phyloP scores from a whole-genome alignment of 2,888 invertebrate genomes.

The Ophioninae sp. region DNA sequence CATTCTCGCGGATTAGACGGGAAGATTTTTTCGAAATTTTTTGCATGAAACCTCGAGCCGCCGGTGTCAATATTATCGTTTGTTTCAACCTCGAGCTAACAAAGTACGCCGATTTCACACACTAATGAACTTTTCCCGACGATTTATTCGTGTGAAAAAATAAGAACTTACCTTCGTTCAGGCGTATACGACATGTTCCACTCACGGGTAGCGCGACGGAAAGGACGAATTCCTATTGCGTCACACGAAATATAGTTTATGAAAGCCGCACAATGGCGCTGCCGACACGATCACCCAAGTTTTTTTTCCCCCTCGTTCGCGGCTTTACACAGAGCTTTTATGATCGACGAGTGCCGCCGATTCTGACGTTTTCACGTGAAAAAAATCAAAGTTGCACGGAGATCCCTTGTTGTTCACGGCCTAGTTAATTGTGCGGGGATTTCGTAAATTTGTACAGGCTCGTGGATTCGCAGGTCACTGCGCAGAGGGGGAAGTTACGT shows the following conservation, averaged over 20 bases:
- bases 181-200: slow-evolving; percentile 92
- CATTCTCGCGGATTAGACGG: slow-evolving; percentile 58
- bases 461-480: slow-evolving; percentile 53
- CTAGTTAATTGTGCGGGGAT: slow-evolving; percentile 40
- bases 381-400: slow-evolving; percentile 7
- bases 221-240: slow-evolving; percentile 82
- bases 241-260: slow-evolving; percentile 74
- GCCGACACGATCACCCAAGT: slow-evolving; percentile 44
- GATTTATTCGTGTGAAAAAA: slow-evolving; percentile 74
- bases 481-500: slow-evolving; percentile 73
- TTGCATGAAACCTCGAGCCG: neutral
- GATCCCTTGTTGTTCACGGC: slow-evolving; percentile 15
- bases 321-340: slow-evolving; percentile 6
- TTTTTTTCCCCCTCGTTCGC: slow-evolving; percentile 17
- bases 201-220: slow-evolving; percentile 89
- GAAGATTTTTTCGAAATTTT: slow-evolving; percentile 46
- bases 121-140: slow-evolving; percentile 36
- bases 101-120: slow-evolving; percentile 13
- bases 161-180: slow-evolving; percentile 89
- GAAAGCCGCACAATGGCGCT: slow-evolving; percentile 74
- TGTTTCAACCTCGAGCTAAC: slow-evolving; percentile 7
- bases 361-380: neutral
- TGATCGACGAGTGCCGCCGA: neutral
- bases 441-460: slow-evolving; percentile 49
- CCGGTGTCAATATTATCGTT: slow-evolving; percentile 25